These are phyloP conservation scores for Galerucella nymphaeae DNA, from an alignment of 2,888 invertebrate species.

Conservation along the genomic window DNA sequence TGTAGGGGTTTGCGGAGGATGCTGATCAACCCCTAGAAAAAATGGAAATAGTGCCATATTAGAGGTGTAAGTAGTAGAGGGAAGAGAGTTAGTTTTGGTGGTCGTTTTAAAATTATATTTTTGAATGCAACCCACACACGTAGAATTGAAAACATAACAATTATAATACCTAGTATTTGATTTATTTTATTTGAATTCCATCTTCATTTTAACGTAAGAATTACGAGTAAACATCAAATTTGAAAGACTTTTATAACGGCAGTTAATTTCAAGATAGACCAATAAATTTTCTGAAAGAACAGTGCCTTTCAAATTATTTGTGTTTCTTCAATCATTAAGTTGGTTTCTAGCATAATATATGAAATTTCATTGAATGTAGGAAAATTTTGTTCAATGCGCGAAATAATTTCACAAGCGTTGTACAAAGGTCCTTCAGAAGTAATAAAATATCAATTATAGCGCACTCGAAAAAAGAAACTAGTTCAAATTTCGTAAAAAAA, in stretches of 20 bases:
- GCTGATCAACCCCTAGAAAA: conserved; percentile 44
- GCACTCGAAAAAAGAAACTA: conserved; percentile 41
- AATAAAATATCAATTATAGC: conserved; percentile 32
- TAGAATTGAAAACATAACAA: neutral
- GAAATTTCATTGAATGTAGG: neutral
- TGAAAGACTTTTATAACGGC: conserved; percentile 16
- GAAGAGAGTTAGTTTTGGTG: neutral
- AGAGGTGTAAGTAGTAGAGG: conserved; percentile 20
- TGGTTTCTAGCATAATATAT: neutral
- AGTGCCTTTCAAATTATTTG: neutral
- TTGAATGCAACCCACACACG: neutral
- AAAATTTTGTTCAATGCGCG: neutral
- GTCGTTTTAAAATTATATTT: neutral
- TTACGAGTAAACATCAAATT: conserved; percentile 15
- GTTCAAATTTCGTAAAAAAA: conserved; percentile 46
- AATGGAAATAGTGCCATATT: conserved; percentile 31
- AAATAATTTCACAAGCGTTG: neutral
- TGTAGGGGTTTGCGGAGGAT: conserved; percentile 47
- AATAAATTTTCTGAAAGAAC: conserved; percentile 15
- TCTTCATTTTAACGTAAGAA: conserved; percentile 4
- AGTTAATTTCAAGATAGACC: neutral
- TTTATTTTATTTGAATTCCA: conserved; percentile 18
- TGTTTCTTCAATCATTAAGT: neutral
- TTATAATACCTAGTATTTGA: neutral
- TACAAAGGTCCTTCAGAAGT: conserved; percentile 26